phyloP scores from a whole-genome alignment of 2,888 invertebrate genomes.

The Notocelia uddmanniana region DNA sequence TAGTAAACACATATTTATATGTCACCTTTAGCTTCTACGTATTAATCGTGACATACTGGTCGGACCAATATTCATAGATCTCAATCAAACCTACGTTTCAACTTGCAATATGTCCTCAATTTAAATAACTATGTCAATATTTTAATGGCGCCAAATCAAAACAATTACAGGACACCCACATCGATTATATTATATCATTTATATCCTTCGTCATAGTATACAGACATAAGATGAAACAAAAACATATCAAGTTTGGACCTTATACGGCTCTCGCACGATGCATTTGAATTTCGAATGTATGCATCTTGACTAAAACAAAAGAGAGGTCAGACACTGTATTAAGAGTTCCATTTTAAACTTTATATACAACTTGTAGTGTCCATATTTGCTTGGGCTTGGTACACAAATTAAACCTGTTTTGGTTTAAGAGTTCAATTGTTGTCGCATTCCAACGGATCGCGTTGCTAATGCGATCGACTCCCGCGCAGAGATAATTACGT shows the following conservation, averaged over 20 bases:
- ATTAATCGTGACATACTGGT: constrained; percentile 2
- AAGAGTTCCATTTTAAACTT: neutral
- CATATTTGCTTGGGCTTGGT: neutral
- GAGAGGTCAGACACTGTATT: neutral
- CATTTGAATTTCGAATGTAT: constrained; percentile 13
- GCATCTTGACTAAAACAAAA: constrained; percentile 2
- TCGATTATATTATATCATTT: too few species aligned
- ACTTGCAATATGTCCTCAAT: constrained; percentile 27
- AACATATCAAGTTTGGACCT: constrained; percentile 10
- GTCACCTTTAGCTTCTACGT: constrained; percentile 11
- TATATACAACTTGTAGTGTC: neutral
- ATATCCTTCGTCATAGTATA: neutral
- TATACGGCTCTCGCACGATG: neutral
- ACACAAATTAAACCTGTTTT: neutral
- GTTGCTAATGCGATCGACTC: constrained; percentile 35
- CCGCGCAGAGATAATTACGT: constrained; percentile 30
- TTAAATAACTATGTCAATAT: constrained; percentile 25
- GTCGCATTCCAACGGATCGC: constrained; percentile 37
- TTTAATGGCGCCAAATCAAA: constrained; percentile 32
- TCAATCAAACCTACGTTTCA: constrained; percentile 12
- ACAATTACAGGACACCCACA: constrained; percentile 41
- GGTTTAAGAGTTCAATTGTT: constrained; percentile 4
- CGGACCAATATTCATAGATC: constrained; percentile 21
- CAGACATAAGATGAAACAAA: constrained; percentile 2
- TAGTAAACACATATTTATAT: constrained; percentile 15